Evolutionary conservation across 2,888 invertebrate species (phyloP), one percentile per base, ranked within the genome.

Genomic region (Zygothrica quintamaculata): DNA sequence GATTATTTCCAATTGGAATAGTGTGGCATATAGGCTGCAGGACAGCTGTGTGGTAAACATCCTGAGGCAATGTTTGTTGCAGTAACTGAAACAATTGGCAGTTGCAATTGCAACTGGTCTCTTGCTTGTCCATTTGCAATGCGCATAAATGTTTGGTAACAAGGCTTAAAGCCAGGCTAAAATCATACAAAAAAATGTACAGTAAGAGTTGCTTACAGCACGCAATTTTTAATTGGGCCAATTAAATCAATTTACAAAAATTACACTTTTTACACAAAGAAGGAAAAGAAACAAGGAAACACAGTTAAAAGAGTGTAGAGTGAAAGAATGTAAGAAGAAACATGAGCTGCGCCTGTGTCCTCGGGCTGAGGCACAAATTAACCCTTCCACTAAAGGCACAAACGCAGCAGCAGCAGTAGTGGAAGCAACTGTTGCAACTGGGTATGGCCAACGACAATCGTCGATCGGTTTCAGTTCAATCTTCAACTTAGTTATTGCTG

Each of bases 171-270:
- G 5, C 18, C 18, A 22, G 18, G 18, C 18, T 5, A 22, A 22
- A 22, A 22, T n/a, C n/a, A n/a, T n/a, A n/a, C 51, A 18, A 33
- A 18, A 26, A 6, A 15, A 39, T 16, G 36, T 8, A 2, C 0
- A 7, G 13, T 16, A 7, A 36, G 33, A 48, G 11, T 44, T 26
- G 40, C 36, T 61, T 65, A 73, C 71, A 60, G 5, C 3, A 62
- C 56, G 59, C 66, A 77, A n/a, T 62, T 85, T 75, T 82, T 82
- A 82, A 82, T 77, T 70, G 82, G 75, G 40, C 70, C 80, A 82
- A 82, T 82, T 82, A 82, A 85, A 79, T 73, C 70, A 85, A 85
- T 85, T 85, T 82, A 82, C 79, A 79, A 53, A 82, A 77, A 85
- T 82, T 85, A 85, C 80, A 81, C 66, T 59, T 43, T 59, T 76